Conservation (phyloP, 1,140 invertebrate species). For the Cheumatopsyche charites region DNA sequence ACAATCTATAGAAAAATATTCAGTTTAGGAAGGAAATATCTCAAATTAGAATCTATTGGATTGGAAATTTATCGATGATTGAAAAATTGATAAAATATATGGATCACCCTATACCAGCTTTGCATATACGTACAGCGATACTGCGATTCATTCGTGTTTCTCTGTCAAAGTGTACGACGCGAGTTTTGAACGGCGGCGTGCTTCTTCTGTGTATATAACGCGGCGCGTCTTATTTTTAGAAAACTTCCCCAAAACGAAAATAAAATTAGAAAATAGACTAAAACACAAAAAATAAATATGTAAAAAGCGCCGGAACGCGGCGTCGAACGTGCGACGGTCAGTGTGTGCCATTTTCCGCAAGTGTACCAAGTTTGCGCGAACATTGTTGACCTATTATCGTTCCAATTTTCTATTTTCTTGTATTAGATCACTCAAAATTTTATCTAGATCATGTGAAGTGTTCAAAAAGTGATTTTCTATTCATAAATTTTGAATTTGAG, state of each 20-base stretch:
- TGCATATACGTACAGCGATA: constrained; percentile 5
- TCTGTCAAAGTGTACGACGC: constrained; percentile 39
- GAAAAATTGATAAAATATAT: not conserved
- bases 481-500: not conserved
- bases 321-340: constrained; percentile 2
- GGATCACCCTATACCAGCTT: constrained; percentile 24
- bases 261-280: not conserved
- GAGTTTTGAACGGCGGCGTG: constrained; percentile 34
- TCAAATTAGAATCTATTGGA: no score
- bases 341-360: not conserved
- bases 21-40: no score
- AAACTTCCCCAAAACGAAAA: constrained; percentile 22
- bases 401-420: not conserved
- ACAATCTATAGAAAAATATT: no score
- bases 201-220: constrained; percentile 20
- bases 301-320: not conserved
- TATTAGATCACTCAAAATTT: not conserved
- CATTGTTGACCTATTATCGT: no score
- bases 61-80: no score
- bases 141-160: constrained; percentile 28
- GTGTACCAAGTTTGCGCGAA: no score
- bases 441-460: no score
- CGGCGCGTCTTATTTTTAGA: constrained; percentile 32
- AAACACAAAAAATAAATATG: not conserved
- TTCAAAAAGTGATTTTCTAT: no score